A percentile compares a stretch with the other conserved stretches of the same genome.
Conservation (phyloP, 2,797 vertebrate species). For the Paedocypris micromegethes region DNA sequence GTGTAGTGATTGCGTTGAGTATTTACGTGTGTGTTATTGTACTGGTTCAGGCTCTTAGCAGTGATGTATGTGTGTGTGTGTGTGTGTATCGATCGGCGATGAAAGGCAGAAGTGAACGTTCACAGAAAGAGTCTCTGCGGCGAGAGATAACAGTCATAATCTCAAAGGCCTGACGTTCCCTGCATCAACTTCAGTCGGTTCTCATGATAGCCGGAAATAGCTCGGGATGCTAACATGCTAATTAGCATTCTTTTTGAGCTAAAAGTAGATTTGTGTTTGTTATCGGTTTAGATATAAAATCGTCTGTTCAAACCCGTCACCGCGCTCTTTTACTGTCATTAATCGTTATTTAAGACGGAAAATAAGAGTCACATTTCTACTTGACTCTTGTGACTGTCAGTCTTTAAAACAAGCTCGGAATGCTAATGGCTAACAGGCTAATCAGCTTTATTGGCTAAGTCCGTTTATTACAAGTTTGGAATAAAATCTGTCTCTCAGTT, state of each 20-base stretch:
- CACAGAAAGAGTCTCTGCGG: constrained; percentile 54
- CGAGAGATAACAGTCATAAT: constrained; percentile 65
- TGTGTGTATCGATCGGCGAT: constrained; percentile 44
- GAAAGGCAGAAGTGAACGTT: constrained; percentile 59
- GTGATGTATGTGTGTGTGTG: not conserved
- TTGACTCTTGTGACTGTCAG: constrained; percentile 44
- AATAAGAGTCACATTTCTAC: constrained; percentile 62
- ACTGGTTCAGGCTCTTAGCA: no score
- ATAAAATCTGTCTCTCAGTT: no score
- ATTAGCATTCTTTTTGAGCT: no score
- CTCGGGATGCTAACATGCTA: no score
- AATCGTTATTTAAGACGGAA: constrained; percentile 66
- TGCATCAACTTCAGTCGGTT: constrained; percentile 46
- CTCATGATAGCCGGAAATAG: constrained; percentile 29
- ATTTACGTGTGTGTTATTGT: no score
- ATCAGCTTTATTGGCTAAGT: no score
- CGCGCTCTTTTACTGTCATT: constrained; percentile 58
- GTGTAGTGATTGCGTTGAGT: no score
- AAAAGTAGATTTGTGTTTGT: no score
- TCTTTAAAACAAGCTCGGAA: constrained; percentile 6
- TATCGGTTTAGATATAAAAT: no score
- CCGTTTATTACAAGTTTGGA: no score
- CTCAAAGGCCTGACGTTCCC: constrained; percentile 56
- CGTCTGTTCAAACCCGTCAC: not conserved
- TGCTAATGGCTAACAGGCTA: no score